phyloP scores from a whole-genome alignment of 1,140 invertebrate species.

The Drosophila setifemur region DNA sequence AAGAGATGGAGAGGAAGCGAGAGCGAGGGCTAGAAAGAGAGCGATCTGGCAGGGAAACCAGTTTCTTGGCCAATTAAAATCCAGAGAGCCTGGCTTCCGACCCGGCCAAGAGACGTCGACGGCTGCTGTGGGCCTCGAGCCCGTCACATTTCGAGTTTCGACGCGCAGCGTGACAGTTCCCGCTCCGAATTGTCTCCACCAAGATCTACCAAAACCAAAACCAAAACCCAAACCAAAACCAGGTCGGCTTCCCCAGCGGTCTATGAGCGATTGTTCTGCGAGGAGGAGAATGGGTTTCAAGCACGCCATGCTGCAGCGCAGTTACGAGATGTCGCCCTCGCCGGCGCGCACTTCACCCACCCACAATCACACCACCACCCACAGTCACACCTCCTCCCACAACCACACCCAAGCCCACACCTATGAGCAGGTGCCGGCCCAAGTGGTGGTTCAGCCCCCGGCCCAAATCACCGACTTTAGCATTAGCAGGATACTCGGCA shows the following conservation, averaged over 20 bases:
- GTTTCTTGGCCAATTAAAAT: conserved; percentile 75
- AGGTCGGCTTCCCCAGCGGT: conserved; percentile 12
- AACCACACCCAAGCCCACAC: not conserved
- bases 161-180: conserved; percentile 77
- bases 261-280: conserved; percentile 35
- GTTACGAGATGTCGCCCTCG: conserved; percentile 61
- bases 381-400: conserved; percentile 19
- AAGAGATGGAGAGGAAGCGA: too few relatives aligned
- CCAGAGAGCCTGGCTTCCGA: conserved; percentile 33
- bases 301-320: conserved; percentile 75
- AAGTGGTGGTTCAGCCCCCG: conserved; percentile 14
- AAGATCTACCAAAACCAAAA: not conserved
- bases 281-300: conserved; percentile 72
- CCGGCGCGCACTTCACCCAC: conserved; percentile 40
- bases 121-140: conserved; percentile 32
- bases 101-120: conserved; percentile 55
- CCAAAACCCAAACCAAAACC: not conserved
- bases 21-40: conserved; percentile 4
- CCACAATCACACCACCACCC: conserved; percentile 9
- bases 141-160: conserved; percentile 69
- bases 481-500: conserved; percentile 72
- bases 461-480: conserved; percentile 76
- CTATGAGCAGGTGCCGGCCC: not conserved
- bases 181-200: conserved; percentile 5
- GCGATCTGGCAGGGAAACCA: conserved; percentile 31